Evolutionary conservation across 2,888 invertebrate species (phyloP).

Genomic region (Orchestes rusci): DNA sequence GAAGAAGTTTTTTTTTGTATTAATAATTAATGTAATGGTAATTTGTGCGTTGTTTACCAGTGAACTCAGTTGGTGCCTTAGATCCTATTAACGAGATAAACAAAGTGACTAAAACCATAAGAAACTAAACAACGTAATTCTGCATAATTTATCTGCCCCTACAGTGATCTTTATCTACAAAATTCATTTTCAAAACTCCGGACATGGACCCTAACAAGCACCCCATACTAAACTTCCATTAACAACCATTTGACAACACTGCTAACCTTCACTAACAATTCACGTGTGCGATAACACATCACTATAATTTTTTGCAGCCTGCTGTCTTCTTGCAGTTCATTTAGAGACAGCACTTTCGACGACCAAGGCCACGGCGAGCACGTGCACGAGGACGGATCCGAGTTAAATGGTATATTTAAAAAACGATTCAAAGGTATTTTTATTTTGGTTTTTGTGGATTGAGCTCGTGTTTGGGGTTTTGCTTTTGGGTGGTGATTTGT

Average conservation of each 20-base stretch:
- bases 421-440: slow-evolving; percentile 41
- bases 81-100: no score
- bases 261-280: slow-evolving; percentile 15
- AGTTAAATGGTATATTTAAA: slow-evolving; percentile 46
- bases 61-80: no score
- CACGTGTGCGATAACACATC: slow-evolving; percentile 18
- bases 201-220: no score
- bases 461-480: slow-evolving; percentile 20
- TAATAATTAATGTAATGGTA: no score
- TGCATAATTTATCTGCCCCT: no score
- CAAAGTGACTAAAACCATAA: no score
- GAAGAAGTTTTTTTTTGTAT: background rate
- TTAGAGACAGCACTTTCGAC: slow-evolving; percentile 75
- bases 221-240: background rate
- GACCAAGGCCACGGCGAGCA: slow-evolving; percentile 51
- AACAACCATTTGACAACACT: background rate
- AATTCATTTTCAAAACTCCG: no score
- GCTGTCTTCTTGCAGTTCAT: slow-evolving; percentile 77
- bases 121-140: no score
- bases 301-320: slow-evolving; percentile 49
- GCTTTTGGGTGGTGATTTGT: slow-evolving; percentile 8
- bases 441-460: slow-evolving; percentile 29
- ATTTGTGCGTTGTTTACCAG: no score
- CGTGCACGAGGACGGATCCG: slow-evolving; percentile 49
- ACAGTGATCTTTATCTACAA: no score